Evolutionary conservation across 1,140 invertebrate genomes (phyloP), one percentile per base, ranked within the genome.

Genomic region (Cepaea nemoralis): DNA sequence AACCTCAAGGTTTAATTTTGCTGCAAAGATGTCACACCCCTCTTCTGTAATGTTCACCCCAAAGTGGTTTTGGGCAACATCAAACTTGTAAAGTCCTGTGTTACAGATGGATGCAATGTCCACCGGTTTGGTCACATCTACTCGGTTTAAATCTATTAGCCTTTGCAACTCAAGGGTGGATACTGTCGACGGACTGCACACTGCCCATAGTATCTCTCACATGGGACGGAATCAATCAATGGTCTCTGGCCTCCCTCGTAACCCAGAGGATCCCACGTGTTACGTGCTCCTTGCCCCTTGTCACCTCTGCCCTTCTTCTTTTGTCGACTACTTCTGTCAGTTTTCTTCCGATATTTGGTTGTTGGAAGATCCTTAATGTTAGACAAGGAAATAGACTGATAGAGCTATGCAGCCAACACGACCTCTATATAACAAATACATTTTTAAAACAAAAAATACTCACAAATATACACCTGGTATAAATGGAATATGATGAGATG

Each of bases 1-100:
- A 3, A 99, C 97, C 94, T 99, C 99, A 87, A 99, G 95, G 89
- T 99, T 98, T 2, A 99, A 92, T 93, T 97, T 97, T 31, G 96
- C 94, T 85, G 94, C 93, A 89, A 99, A 99, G 69, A 93, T 90
- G 90, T 99, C 95, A 33, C 94, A 93, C 40, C 98, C 98, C 93
- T 95, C 96, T 92, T 98, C 97, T 27, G 96, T 98, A 42, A 99
- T 92, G 89, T 99, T 94, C 86, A 99, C 93, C 16, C 99, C 99
- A 93, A 95, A 98, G 83, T 99, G 95, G 85, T 94, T 94, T 84
- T 94, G 90, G 37, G 94, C 92, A 31, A 84, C 37, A 82, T 94
- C 92, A 8, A 98, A 89, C 10, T 87, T 88, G 83, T 95, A 95
- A 8, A 97, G 84, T 16, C 96, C 95, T 33, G 97, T 96, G 87